Evolutionary conservation across 1,140 invertebrate species (phyloP).

Genomic region (Meloidogyne floridensis): DNA sequence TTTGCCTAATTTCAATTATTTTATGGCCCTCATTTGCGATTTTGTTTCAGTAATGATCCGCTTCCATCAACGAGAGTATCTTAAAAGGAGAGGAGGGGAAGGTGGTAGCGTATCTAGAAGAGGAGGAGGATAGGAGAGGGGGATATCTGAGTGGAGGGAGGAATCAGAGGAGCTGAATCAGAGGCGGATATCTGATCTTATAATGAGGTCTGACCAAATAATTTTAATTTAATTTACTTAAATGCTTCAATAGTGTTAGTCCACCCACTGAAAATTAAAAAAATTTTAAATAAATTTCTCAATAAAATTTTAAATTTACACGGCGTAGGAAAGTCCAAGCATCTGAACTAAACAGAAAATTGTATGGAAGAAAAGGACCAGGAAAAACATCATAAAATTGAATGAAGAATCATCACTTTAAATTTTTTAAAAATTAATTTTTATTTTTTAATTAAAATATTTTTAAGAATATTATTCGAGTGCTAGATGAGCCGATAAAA

Average conservation of each 20-base stretch:
- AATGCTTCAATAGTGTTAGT: slow-evolving; percentile 42
- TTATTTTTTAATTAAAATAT: not conserved
- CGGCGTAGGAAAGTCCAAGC: slow-evolving; percentile 73
- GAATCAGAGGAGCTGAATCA: too few relatives aligned
- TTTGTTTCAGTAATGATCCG: too few relatives aligned
- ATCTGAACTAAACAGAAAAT: slow-evolving; percentile 83
- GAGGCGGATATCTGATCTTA: too few relatives aligned
- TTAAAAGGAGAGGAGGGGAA: too few relatives aligned
- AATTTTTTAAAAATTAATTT: slow-evolving; percentile 39
- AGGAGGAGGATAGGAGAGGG: too few relatives aligned
- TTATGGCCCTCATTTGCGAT: too few relatives aligned
- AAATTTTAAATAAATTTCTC: slow-evolving; percentile 2
- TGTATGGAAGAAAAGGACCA: slow-evolving; percentile 97
- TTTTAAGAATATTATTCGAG: not conserved
- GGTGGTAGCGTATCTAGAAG: too few relatives aligned
- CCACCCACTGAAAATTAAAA: slow-evolving; percentile 43
- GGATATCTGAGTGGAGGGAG: too few relatives aligned
- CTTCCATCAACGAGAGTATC: too few relatives aligned
- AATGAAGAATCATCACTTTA: slow-evolving; percentile 93
- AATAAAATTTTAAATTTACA: not conserved
- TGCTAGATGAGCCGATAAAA: not conserved
- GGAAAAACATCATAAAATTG: slow-evolving; percentile 99
- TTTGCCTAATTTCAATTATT: too few relatives aligned
- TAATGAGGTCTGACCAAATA: not conserved
- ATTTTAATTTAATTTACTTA: slow-evolving; percentile 32